Base-by-base conservation (phyloP, 1,140 invertebrate species). In the Arion vulgaris region DNA sequence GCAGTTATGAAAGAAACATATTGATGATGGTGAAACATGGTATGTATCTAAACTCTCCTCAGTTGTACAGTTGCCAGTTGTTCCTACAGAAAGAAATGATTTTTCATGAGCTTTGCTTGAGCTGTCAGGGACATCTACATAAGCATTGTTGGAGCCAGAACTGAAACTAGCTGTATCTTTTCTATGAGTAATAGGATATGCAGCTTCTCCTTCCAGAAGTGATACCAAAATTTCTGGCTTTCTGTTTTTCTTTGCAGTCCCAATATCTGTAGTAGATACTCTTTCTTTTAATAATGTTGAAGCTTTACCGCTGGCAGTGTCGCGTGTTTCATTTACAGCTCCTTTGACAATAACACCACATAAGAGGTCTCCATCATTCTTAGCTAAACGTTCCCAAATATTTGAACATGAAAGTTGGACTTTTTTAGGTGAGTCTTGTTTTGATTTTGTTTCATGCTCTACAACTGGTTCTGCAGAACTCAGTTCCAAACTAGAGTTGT, bases 1-100 rank as follows among this genome's bases (percentile, higher is more conserved):
- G 32, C 78, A 69, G 66, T 80, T 71, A n/a, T 38, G 68, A 66
- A 80, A 80, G 45, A 80, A 71, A 34, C 78, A 80, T 17, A 80
- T 28, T 1, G 76, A 45, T 19, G 38, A 26, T 51, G 75, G 23
- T 23, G 28, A 57, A 49, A 28, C 34, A 34, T 66, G 15, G 23
- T 39, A 34, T 0, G 17, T n/a, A 36, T 34, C 17, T 9, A 57
- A 34, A 17, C 45, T 51, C 17, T 68, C 36, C 38, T 66, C 76
- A 4, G 2, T 17, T 0, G 26, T 66, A 9, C 45, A 38, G 28
- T 5, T 57, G 15, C 45, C 34, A n/a, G 28, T 1, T n/a, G 15
- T 36, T 38, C 1, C 32, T 53, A 77, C 32, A 45, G 51, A 57
- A 66, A 66, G 17, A 4, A 57, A 11, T 62, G 51, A 45, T n/a